Evolutionary conservation across 2,113 vertebrate genomes (phyloP), one percentile per base, ranked within the genome.

Genomic region (Herpailurus yagouaroundi): DNA sequence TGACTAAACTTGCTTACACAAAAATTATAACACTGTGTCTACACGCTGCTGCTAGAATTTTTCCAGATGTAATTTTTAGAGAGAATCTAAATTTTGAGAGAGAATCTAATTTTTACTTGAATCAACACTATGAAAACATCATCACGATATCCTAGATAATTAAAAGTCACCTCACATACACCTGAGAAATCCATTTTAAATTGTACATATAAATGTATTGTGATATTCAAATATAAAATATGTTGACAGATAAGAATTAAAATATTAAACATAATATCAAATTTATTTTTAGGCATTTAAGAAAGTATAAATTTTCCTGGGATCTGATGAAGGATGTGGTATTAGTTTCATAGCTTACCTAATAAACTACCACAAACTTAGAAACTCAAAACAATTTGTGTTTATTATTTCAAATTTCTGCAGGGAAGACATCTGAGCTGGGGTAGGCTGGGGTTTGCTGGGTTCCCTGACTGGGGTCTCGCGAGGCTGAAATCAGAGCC

Each of bases 231-330:
- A 66, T 89, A 89, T 38, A 19, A 50, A 87, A 55, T 94, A 79
- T 48, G 12, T n/a, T 89, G 83, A 90, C 33, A 93, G 84, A 82
- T 57, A 41, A 91, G 71, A 94, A 18, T 73, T 69, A 86, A 71
- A 52, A 86, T 71, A 71, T 36, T 94, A 64, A 92, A 57, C 12
- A 80, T 12, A 21, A 52, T 89, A 55, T 19, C 13, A 45, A 52
- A 66, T 84, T 80, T 88, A 48, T 5, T 79, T 82, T 82, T 36
- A 87, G 5, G 16, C 5, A 63, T 23, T 89, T 55, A 85, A 84
- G 11, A 95, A 80, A 68, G 52, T 48, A 36, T 19, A 64, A 10
- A 38, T 10, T 27, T 73, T 84, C 38, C 25, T 8, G 55, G 64
- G 11, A 89, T 74, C 29, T 74, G 25, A 88, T 55, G 7, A 91